Evolutionary conservation across 1,140 invertebrate genomes (phyloP).

Genomic region (Pinna nobilis): DNA sequence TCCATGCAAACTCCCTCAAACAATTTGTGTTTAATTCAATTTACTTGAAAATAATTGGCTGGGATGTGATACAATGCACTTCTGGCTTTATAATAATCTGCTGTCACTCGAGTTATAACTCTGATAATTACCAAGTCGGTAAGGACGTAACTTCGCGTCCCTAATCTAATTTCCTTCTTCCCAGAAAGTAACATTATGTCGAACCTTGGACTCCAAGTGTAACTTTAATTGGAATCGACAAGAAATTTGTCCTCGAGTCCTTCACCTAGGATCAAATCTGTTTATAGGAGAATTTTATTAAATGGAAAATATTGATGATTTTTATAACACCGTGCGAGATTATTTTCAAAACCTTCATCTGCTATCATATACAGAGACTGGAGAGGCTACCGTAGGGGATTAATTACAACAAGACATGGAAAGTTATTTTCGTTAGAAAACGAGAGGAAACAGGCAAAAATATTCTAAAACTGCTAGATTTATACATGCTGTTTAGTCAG

Average conservation of each 20-base stretch:
- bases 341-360: too few species aligned
- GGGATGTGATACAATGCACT: background rate
- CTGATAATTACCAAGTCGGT: background rate
- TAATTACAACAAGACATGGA: too few species aligned
- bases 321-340: too few species aligned
- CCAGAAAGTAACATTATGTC: background rate
- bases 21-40: too few species aligned
- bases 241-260: background rate
- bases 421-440: too few species aligned
- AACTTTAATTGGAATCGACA: background rate
- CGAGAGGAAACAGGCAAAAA: too few species aligned
- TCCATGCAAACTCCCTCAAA: too few species aligned
- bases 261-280: background rate
- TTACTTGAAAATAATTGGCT: background rate
- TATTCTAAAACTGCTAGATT: too few species aligned
- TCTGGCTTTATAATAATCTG: background rate
- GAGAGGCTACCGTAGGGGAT: too few species aligned
- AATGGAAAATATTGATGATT: slow-evolving; percentile 1
- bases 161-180: background rate
- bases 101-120: background rate
- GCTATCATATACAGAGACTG: too few species aligned
- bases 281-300: slow-evolving; percentile 2
- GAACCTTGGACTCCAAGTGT: background rate
- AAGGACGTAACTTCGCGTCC: background rate
- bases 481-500: too few species aligned